Evolutionary conservation across 2,797 vertebrate species (phyloP).

Genomic region (Odontamblyopus rebecca): DNA sequence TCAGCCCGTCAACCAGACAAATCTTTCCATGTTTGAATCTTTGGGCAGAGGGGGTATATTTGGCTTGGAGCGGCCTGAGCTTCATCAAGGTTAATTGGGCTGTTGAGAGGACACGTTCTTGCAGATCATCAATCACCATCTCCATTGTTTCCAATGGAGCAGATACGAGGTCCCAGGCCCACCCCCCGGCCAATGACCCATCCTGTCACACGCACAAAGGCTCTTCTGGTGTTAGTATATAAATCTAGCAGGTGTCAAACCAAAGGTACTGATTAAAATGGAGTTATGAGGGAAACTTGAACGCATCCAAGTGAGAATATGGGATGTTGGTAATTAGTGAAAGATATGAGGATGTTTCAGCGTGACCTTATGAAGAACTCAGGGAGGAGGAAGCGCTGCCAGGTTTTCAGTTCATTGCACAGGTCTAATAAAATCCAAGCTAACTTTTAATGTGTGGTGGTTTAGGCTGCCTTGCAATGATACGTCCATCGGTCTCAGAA

Average conservation of each 20-base stretch:
- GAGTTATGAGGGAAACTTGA: constrained; percentile 15
- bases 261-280: constrained; percentile 47
- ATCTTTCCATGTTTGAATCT: constrained; percentile 55
- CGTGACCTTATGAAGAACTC: constrained; percentile 17
- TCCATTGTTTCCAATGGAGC: constrained; percentile 68
- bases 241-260: constrained; percentile 48
- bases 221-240: constrained; percentile 53
- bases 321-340: constrained; percentile 11
- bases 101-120: constrained; percentile 75
- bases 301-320: background rate
- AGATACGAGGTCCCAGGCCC: constrained; percentile 27
- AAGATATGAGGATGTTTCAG: constrained; percentile 12
- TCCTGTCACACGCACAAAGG: constrained; percentile 52
- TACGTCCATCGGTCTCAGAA: background rate
- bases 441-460: background rate
- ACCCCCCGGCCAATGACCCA: constrained; percentile 51
- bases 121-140: constrained; percentile 76
- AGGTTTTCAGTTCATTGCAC: constrained; percentile 18
- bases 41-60: constrained; percentile 65
- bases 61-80: constrained; percentile 73
- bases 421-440: constrained; percentile 14
- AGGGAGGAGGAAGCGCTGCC: constrained; percentile 12
- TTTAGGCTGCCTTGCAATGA: background rate
- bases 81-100: constrained; percentile 86
- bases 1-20: constrained; percentile 49